Conservation (phyloP, 2,888 invertebrate genomes). For the Nemurella pictetii region DNA sequence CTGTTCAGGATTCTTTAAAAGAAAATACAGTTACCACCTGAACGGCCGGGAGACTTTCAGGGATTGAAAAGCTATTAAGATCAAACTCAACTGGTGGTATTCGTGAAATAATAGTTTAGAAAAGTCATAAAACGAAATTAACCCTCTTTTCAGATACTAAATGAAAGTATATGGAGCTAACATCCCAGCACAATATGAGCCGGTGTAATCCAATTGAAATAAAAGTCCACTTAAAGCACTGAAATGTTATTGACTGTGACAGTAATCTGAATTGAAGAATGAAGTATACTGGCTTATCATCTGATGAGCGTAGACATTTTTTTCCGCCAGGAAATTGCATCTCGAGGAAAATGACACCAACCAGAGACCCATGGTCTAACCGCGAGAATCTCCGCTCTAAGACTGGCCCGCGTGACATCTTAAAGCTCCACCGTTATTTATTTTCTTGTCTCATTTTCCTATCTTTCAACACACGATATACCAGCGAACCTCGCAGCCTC, state of each 20-base stretch:
- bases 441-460: constrained; percentile 38
- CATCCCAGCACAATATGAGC: background rate
- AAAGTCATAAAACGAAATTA: background rate
- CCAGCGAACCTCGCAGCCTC: background rate
- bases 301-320: constrained; percentile 1
- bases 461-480: constrained; percentile 35
- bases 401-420: constrained; percentile 34
- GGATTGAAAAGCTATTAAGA: background rate
- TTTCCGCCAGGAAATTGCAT: constrained; percentile 37
- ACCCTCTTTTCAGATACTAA: background rate
- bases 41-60: background rate
- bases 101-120: background rate
- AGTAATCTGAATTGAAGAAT: constrained; percentile 13
- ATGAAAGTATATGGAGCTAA: background rate
- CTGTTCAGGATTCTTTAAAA: too few species aligned
- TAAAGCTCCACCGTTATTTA: constrained; percentile 36
- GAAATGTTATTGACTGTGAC: constrained; percentile 21
- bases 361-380: background rate
- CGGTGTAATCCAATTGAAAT: background rate
- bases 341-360: constrained; percentile 20
- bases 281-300: constrained; percentile 10
- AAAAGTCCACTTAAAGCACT: background rate
- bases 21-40: background rate
- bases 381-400: background rate
- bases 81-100: background rate